Evolutionary conservation across 2,113 vertebrate genomes (phyloP).

Genomic region (Otocyon megalotis): DNA sequence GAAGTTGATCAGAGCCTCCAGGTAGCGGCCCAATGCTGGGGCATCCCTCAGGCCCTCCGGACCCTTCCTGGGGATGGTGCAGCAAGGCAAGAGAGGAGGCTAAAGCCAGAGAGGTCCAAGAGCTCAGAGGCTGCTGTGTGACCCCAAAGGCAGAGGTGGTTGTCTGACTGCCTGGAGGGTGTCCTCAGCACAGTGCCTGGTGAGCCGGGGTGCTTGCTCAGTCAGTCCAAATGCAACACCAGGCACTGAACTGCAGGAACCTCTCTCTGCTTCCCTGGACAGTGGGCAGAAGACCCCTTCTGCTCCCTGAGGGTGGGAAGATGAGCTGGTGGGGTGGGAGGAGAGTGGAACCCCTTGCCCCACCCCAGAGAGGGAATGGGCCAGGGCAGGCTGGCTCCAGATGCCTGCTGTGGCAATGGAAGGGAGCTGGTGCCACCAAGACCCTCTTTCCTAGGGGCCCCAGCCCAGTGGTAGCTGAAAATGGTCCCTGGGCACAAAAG

Average conservation of each 20-base stretch:
- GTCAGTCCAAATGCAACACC: neutral
- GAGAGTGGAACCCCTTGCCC: neutral
- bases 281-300: neutral
- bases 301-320: neutral
- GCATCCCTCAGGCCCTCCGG: neutral
- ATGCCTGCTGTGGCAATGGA: neutral
- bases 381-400: neutral
- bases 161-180: neutral
- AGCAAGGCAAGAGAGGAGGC: neutral
- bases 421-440: neutral
- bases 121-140: neutral
- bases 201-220: rapidly evolving
- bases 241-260: rapidly evolving
- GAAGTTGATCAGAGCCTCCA: neutral
- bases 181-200: neutral
- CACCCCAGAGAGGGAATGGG: neutral
- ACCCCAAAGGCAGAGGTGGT: neutral
- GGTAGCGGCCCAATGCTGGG: neutral
- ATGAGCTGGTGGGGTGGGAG: rapidly evolving
- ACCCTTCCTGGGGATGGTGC: neutral
- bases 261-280: neutral
- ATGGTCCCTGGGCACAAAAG: neutral
- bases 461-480: neutral
- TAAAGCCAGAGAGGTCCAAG: neutral
- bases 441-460: neutral